Evolutionary conservation across 2,113 vertebrate species (phyloP).

Genomic region (Misgurnus mizolepis): DNA sequence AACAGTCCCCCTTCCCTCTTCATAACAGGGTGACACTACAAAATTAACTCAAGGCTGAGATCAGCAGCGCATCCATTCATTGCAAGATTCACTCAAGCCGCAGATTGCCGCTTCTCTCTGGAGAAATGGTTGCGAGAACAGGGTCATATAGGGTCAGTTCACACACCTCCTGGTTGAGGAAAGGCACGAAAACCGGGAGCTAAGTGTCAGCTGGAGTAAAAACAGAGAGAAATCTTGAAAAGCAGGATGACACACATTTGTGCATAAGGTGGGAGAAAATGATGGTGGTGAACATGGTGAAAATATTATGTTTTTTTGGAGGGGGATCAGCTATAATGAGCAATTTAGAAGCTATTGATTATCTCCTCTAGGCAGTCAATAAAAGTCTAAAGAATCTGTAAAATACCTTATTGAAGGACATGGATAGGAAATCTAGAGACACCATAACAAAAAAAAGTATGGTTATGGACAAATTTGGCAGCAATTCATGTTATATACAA

Average conservation of each 20-base stretch:
- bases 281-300: slow-evolving; percentile 33
- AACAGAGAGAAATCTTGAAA: slow-evolving; percentile 59
- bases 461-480: neutral
- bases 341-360: slow-evolving; percentile 55
- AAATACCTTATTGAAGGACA: slow-evolving; percentile 36
- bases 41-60: slow-evolving; percentile 56
- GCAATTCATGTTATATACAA: neutral
- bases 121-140: slow-evolving; percentile 51
- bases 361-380: slow-evolving; percentile 26
- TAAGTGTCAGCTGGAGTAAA: slow-evolving; percentile 59
- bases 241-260: slow-evolving; percentile 66
- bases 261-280: slow-evolving; percentile 39
- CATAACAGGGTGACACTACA: slow-evolving; percentile 34
- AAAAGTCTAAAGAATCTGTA: slow-evolving; percentile 35
- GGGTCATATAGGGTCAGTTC: slow-evolving; percentile 63
- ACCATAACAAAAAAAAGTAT: slow-evolving; percentile 11
- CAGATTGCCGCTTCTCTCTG: slow-evolving; percentile 46
- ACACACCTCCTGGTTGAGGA: slow-evolving; percentile 64
- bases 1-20: slow-evolving; percentile 4
- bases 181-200: slow-evolving; percentile 60
- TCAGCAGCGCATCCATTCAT: slow-evolving; percentile 29
- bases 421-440: slow-evolving; percentile 30
- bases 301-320: slow-evolving; percentile 38
- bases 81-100: slow-evolving; percentile 37
- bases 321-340: slow-evolving; percentile 44